Percentiles rank a stretch among this genome's conserved stretches.
phyloP scores from a whole-genome alignment of 2,113 vertebrate genomes.

The Hemicordylus capensis region DNA sequence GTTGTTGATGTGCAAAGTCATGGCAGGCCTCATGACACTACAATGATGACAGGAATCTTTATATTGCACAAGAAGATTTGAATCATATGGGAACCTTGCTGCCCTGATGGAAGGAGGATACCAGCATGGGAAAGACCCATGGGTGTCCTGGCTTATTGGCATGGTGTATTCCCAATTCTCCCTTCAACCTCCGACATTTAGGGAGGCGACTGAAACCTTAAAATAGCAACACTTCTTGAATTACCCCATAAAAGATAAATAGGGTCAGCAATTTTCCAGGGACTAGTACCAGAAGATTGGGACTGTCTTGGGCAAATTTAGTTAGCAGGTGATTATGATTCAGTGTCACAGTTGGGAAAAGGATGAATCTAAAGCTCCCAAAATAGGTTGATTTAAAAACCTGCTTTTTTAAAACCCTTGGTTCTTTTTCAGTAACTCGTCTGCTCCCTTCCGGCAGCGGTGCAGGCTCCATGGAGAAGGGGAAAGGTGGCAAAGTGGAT shows the following conservation, averaged over 20 bases:
- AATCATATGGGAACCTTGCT: background rate
- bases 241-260: background rate
- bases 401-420: constrained; percentile 47
- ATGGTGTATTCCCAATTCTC: no score
- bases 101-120: background rate
- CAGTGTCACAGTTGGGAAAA: background rate
- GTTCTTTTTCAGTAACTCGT: constrained; percentile 67
- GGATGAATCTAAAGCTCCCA: fast-evolving
- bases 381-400: background rate
- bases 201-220: background rate
- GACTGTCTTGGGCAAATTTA: background rate
- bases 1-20: background rate
- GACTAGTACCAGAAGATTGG: background rate
- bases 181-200: background rate
- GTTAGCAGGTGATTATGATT: background rate
- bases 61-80: background rate
- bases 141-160: background rate
- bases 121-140: background rate
- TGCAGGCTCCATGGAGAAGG: constrained; percentile 61
- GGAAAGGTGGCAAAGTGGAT: constrained; percentile 63
- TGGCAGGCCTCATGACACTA: no score
- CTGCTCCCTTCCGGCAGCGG: constrained; percentile 67
- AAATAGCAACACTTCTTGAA: background rate
- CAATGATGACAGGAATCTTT: no score
- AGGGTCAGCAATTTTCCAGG: background rate